Conservation (phyloP, 2,113 vertebrate species). For the Aix galericulata region DNA sequence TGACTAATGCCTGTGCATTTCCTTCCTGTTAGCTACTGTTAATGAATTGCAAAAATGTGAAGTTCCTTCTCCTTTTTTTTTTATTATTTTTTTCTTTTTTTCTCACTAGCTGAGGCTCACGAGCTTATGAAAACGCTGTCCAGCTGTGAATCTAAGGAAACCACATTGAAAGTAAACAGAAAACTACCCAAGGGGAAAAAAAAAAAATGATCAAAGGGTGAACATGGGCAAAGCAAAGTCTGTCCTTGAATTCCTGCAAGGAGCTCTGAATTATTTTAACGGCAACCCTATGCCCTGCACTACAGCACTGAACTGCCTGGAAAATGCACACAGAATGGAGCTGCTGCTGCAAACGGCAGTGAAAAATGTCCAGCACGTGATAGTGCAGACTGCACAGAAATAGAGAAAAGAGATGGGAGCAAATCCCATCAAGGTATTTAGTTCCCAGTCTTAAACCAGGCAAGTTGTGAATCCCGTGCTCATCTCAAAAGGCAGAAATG, state of each 20-base stretch:
- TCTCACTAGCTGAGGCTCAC: neutral
- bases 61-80: neutral
- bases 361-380: neutral
- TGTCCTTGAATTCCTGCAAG: neutral
- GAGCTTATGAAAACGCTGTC: neutral
- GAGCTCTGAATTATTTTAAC: neutral
- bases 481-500: neutral
- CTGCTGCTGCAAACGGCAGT: neutral
- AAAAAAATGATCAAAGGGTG: neutral
- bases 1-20: neutral
- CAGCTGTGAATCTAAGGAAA: neutral
- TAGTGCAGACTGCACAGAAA: neutral
- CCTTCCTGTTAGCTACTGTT: neutral
- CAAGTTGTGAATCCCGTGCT: neutral
- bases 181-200: neutral
- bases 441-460: neutral
- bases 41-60: slow-evolving; percentile 13
- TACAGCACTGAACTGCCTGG: neutral
- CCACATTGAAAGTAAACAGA: neutral
- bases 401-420: neutral
- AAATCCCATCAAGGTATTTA: neutral
- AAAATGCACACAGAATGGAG: neutral
- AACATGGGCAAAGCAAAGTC: neutral
- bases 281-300: neutral
- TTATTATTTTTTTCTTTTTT: neutral